Conservation (phyloP, 2,797 vertebrate species). For the Sebastes goodei region DNA sequence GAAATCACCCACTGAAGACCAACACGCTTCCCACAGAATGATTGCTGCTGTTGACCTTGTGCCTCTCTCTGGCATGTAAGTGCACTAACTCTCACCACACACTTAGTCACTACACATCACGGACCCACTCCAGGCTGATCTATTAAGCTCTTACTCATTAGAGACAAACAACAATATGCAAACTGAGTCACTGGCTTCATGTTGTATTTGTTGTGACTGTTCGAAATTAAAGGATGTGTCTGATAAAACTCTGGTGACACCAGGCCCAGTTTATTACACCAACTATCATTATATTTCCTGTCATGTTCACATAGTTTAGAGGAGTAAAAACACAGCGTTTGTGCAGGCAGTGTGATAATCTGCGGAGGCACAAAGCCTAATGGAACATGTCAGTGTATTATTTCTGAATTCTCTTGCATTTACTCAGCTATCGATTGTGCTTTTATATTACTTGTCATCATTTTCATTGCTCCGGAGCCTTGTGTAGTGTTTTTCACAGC, state of each 20-base stretch:
- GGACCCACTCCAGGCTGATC: slow-evolving; percentile 7
- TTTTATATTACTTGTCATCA: slow-evolving; percentile 6
- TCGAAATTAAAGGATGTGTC: slow-evolving; percentile 8
- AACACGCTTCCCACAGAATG: slow-evolving; percentile 63
- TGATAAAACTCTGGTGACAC: background rate
- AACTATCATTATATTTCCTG: slow-evolving; percentile 3
- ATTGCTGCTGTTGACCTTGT: slow-evolving; percentile 76
- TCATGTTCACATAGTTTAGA: background rate
- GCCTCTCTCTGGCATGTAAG: slow-evolving; percentile 49
- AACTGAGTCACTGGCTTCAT: background rate
- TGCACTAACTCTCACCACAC: slow-evolving; percentile 37
- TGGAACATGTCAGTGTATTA: slow-evolving; percentile 18
- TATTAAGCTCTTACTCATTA: slow-evolving; percentile 33
- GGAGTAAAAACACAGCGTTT: slow-evolving; percentile 9
- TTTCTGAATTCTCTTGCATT: slow-evolving; percentile 10
- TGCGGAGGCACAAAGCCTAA: slow-evolving; percentile 1
- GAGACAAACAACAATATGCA: slow-evolving; percentile 11
- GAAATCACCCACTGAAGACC: slow-evolving; percentile 72
- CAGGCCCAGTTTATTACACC: background rate
- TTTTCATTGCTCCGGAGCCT: background rate
- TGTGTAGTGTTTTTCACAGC: background rate
- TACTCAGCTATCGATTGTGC: background rate
- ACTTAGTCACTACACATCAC: slow-evolving; percentile 23
- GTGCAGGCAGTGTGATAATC: background rate
- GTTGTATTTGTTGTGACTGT: background rate